phyloP scores from a whole-genome alignment of 30 jellyfish, hydroid and myxozoan species.

The Pseudorhiza aurosa region DNA sequence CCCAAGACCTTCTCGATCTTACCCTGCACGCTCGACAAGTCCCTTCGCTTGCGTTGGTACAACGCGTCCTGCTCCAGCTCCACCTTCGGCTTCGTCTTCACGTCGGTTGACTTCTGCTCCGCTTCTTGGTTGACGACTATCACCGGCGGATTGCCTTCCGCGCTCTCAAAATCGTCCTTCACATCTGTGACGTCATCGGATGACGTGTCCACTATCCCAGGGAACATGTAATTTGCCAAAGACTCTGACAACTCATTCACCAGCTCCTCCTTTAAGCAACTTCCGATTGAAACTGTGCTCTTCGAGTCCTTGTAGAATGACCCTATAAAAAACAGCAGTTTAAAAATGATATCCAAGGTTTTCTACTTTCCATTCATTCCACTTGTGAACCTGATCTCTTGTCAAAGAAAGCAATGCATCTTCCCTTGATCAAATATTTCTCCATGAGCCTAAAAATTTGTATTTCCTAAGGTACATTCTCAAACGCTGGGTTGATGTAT shows the following conservation, averaged over 20 bases:
- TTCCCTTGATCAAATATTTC: no score
- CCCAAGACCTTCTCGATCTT: background rate
- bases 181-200: conserved; percentile 91
- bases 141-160: background rate
- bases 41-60: conserved; percentile 53
- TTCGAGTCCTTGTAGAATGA: conserved; percentile 68
- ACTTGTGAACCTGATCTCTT: no score
- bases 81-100: conserved; percentile 2
- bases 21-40: background rate
- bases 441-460: no score
- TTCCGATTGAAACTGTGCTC: conserved; percentile 76
- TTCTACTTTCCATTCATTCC: no score
- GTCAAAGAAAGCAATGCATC: no score
- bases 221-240: conserved; percentile 92
- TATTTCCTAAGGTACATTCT: no score
- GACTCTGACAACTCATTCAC: conserved; percentile 95
- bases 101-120: conserved; percentile 49
- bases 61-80: conserved; percentile 63
- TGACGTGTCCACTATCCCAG: conserved; percentile 93
- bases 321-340: conserved; percentile 48
- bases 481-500: no score
- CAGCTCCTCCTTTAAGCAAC: conserved; percentile 95
- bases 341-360: no score
- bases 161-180: conserved; percentile 33
- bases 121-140: conserved; percentile 1